These are phyloP conservation scores for Ceratina japonica DNA, from an alignment of 1,140 invertebrate species.

Conservation along the genomic window DNA sequence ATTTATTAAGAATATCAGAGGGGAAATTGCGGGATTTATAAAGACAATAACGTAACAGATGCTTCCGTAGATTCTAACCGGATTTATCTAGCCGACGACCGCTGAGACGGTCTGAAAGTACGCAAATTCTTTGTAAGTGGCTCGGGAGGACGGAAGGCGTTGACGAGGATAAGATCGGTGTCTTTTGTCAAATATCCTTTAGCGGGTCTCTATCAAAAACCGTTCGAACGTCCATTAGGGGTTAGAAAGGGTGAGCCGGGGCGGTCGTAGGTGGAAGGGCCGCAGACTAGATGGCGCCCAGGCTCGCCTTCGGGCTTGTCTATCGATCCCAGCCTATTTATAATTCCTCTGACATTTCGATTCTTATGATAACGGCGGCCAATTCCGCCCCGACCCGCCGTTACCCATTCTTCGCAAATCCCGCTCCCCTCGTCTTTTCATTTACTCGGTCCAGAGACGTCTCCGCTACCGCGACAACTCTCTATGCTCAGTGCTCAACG, in stretches of 20 bases:
- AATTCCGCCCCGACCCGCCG: slow-evolving; percentile 9
- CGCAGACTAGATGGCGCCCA: slow-evolving; percentile 74
- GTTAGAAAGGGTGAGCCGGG: slow-evolving; percentile 39
- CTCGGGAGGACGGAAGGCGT: not conserved
- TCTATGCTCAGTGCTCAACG: too few species aligned
- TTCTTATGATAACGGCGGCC: slow-evolving; percentile 66
- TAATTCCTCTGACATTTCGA: slow-evolving; percentile 76
- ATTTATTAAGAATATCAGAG: too few species aligned
- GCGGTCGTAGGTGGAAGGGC: slow-evolving; percentile 58
- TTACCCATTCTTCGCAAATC: not conserved
- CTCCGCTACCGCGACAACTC: too few species aligned
- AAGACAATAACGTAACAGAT: too few species aligned
- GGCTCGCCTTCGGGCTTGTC: slow-evolving; percentile 63
- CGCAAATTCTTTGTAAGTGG: too few species aligned
- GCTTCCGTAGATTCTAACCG: too few species aligned
- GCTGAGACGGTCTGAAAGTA: too few species aligned
- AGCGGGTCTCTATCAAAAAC: not conserved
- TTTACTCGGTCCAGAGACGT: too few species aligned
- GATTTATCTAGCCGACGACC: too few species aligned
- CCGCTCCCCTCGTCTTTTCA: not conserved
- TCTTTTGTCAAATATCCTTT: too few species aligned
- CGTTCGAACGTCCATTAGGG: slow-evolving; percentile 20
- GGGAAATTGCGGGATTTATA: not conserved
- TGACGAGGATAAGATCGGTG: too few species aligned
- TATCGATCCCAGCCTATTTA: slow-evolving; percentile 77